Conservation (phyloP, 1,140 invertebrate genomes). For the Tribolium madens region DNA sequence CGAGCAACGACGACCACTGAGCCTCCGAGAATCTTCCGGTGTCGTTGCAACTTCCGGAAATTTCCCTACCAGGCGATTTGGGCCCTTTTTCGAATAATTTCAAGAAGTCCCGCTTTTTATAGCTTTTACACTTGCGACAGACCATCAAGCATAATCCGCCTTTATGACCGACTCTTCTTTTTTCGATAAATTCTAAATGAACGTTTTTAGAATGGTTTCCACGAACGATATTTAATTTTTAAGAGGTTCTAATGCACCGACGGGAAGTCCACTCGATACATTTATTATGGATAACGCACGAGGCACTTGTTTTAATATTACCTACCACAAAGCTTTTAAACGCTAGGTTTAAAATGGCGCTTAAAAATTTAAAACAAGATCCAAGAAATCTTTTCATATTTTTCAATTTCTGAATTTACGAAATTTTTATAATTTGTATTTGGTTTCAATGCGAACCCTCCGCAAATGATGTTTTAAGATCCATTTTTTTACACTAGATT, state of each 20-base stretch:
- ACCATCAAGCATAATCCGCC: constrained; percentile 4
- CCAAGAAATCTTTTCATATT: too few species aligned
- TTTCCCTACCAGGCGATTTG: constrained; percentile 25
- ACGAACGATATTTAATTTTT: constrained; percentile 2
- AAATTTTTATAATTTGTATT: too few species aligned
- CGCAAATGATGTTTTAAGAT: too few species aligned
- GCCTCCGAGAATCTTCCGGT: constrained; percentile 28
- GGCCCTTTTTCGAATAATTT: constrained; percentile 18
- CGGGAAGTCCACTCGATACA: constrained; percentile 5
- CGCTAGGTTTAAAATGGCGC: too few species aligned
- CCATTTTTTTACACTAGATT: too few species aligned
- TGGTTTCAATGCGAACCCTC: too few species aligned
- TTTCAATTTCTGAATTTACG: too few species aligned
- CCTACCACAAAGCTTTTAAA: constrained; percentile 27
- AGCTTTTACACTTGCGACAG: constrained; percentile 15
- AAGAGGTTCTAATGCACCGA: constrained; percentile 8
- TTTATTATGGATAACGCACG: constrained; percentile 7
- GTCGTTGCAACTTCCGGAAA: constrained; percentile 16
- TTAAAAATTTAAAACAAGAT: too few species aligned
- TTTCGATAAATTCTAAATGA: constrained; percentile 24
- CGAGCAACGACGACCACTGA: constrained; percentile 30
- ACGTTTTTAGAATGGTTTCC: neutral
- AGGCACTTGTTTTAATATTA: constrained; percentile 20
- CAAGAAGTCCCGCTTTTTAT: constrained; percentile 8
- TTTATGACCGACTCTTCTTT: constrained; percentile 7